These are phyloP conservation scores for Araneus ventricosus DNA, from an alignment of 1,140 invertebrate species.

Conservation along the genomic window DNA sequence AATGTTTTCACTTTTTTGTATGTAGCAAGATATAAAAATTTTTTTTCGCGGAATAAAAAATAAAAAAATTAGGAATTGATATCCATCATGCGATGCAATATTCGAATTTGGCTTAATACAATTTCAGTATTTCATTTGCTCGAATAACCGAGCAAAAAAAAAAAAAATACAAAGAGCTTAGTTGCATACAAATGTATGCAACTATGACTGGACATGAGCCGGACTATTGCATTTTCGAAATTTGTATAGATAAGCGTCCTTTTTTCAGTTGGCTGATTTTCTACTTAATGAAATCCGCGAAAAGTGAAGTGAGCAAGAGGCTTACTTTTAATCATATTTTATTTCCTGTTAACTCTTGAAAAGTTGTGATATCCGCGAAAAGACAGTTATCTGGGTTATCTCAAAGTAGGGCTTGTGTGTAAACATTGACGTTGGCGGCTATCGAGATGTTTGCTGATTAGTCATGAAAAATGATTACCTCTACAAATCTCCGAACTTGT, in stretches of 20 bases:
- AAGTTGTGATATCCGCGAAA: conserved; percentile 57
- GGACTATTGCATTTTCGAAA: no score
- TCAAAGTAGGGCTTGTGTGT: conserved; percentile 55
- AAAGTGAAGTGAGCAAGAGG: background rate
- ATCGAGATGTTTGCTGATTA: conserved; percentile 64
- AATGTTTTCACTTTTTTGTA: no score
- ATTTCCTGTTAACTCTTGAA: conserved; percentile 55
- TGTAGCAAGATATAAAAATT: no score
- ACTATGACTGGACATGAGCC: no score
- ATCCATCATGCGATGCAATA: no score
- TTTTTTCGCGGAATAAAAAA: no score
- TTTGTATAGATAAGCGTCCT: background rate
- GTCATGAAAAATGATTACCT: conserved; percentile 54
- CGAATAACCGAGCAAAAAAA: no score
- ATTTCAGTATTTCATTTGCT: no score
- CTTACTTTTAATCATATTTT: conserved; percentile 6
- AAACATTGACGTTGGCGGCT: conserved; percentile 61
- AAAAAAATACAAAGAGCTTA: no score
- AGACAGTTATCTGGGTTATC: conserved; percentile 66
- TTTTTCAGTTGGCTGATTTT: background rate
- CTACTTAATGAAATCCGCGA: background rate
- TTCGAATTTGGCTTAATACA: no score
- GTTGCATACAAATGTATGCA: no score
- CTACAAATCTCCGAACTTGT: conserved; percentile 21
- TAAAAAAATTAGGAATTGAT: no score